Percentiles rank a stretch among this genome's conserved stretches.
Evolutionary conservation across 2,888 invertebrate genomes (phyloP).

Genomic region (Pilophorus perplexus): DNA sequence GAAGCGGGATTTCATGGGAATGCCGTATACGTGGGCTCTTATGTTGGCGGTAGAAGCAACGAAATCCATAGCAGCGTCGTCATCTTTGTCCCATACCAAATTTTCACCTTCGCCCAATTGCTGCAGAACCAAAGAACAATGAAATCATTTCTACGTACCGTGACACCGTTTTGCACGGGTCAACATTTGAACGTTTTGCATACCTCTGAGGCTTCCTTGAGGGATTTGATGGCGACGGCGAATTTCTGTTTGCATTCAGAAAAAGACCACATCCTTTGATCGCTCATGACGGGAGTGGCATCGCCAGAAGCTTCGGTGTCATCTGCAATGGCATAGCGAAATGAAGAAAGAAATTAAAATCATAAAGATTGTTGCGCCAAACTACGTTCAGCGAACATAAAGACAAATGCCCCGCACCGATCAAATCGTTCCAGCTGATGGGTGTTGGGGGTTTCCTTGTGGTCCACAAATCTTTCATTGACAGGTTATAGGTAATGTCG

Average conservation of each 20-base stretch:
- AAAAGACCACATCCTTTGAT: conserved; percentile 77
- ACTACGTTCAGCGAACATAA: too few relatives aligned
- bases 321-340: too few relatives aligned
- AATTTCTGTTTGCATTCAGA: conserved; percentile 73
- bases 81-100: conserved; percentile 97
- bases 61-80: conserved; percentile 89
- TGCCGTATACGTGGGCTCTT: conserved; percentile 84
- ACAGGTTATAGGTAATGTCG: conserved; percentile 90
- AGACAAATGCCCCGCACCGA: too few relatives aligned
- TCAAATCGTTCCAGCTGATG: conserved; percentile 54
- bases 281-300: conserved; percentile 57
- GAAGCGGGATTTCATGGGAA: conserved; percentile 81
- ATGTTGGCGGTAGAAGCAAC: conserved; percentile 94
- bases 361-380: too few relatives aligned
- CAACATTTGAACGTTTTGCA: not conserved
- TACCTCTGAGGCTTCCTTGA: conserved; percentile 35
- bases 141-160: not conserved
- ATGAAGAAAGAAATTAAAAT: conserved; percentile 47
- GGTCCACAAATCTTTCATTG: conserved; percentile 96
- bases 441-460: conserved; percentile 81
- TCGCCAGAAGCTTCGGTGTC: conserved; percentile 57
- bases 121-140: conserved; percentile 7
- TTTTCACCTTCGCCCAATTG: conserved; percentile 58
- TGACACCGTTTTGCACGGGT: not conserved
- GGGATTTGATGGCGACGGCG: conserved; percentile 56